Conservation (phyloP, 2,113 vertebrate genomes). For the Picathartes gymnocephalus region DNA sequence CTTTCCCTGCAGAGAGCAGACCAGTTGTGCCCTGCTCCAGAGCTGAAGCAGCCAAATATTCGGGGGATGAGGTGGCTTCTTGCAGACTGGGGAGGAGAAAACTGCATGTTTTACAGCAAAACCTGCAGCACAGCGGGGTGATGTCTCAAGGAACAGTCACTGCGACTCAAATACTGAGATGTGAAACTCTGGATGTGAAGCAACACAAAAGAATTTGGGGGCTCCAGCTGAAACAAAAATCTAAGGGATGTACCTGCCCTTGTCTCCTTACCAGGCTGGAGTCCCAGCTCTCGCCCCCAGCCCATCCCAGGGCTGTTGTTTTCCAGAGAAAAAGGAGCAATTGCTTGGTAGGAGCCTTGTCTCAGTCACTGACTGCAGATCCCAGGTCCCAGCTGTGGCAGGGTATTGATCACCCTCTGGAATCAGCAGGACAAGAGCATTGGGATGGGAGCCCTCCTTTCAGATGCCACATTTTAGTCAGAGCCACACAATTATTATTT, state of each 20-base stretch:
- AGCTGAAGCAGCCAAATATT: not conserved
- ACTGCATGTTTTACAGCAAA: not conserved
- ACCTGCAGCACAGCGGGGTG: not conserved
- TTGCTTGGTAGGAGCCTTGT: not conserved
- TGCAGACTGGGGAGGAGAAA: not conserved
- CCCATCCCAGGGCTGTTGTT: not conserved
- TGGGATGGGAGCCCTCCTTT: not conserved
- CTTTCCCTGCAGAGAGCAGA: not conserved
- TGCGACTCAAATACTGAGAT: fast-evolving
- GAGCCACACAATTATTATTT: not conserved
- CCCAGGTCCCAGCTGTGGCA: not conserved
- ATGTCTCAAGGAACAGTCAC: not conserved
- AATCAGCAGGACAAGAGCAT: not conserved
- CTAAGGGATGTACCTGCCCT: not conserved
- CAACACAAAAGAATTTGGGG: not conserved
- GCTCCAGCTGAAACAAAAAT: not conserved
- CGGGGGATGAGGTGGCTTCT: not conserved
- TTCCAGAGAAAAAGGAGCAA: not conserved
- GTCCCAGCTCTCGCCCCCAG: not conserved
- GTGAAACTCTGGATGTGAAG: not conserved
- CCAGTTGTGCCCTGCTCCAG: not conserved
- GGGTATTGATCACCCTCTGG: not conserved
- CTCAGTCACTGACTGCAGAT: not conserved
- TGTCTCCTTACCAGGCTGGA: not conserved
- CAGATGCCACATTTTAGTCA: not conserved